Percentiles rank a stretch among this genome's conserved stretches.
Conservation (phyloP, 2,888 invertebrate genomes). For the Spodoptera picta region DNA sequence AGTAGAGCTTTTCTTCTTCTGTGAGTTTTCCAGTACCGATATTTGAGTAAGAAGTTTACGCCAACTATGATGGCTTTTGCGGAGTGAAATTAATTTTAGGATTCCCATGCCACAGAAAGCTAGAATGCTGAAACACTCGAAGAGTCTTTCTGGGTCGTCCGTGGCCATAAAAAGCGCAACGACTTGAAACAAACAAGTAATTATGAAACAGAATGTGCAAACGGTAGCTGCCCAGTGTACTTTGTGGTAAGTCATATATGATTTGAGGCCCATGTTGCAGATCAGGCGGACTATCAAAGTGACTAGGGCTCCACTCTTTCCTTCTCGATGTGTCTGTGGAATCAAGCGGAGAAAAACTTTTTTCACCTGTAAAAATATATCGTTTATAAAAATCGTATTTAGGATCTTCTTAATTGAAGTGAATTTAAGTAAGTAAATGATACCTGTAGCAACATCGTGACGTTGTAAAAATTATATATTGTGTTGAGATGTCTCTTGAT, state of each 20-base stretch:
- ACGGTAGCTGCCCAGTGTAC: slow-evolving; percentile 60
- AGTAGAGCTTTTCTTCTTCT: slow-evolving; percentile 43
- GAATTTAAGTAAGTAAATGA: too few species aligned
- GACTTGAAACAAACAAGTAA: slow-evolving; percentile 63
- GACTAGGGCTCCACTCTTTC: slow-evolving; percentile 18
- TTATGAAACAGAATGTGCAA: slow-evolving; percentile 62
- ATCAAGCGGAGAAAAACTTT: slow-evolving; percentile 2
- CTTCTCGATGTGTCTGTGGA: background rate
- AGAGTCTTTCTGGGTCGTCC: slow-evolving; percentile 66
- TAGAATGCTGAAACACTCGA: slow-evolving; percentile 75
- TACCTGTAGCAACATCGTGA: too few species aligned
- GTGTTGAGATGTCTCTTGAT: too few species aligned
- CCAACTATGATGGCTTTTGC: slow-evolving; percentile 63
- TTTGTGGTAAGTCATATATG: slow-evolving; percentile 34
- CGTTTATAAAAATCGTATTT: too few species aligned
- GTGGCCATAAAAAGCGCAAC: slow-evolving; percentile 62
- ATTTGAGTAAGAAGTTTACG: slow-evolving; percentile 62
- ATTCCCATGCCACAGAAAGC: slow-evolving; percentile 75
- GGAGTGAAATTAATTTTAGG: slow-evolving; percentile 70
- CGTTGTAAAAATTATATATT: too few species aligned
- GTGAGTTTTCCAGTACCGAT: slow-evolving; percentile 62
- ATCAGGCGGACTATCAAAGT: slow-evolving; percentile 44
- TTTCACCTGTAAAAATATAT: slow-evolving; percentile 27
- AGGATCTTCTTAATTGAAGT: too few species aligned
- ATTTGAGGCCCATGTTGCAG: slow-evolving; percentile 61